These are phyloP conservation scores for Stegastes partitus DNA, from an alignment of 2,113 vertebrate genomes.

Conservation along the genomic window DNA sequence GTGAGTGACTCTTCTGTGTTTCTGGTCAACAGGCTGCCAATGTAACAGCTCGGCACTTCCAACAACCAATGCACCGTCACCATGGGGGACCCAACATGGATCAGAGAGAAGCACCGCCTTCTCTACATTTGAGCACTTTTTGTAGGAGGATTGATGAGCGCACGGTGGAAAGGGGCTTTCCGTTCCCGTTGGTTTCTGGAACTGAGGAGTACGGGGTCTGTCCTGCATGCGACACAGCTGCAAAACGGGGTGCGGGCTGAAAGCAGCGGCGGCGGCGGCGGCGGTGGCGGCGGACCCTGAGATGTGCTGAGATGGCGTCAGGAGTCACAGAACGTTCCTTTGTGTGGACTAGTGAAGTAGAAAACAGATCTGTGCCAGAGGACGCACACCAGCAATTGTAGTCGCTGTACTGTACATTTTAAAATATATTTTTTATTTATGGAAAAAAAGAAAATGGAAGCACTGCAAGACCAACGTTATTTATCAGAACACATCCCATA, in stretches of 20 bases:
- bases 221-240: background rate
- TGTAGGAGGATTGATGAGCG: slow-evolving; percentile 30
- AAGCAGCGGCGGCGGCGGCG: background rate
- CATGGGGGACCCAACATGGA: slow-evolving; percentile 60
- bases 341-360: slow-evolving; percentile 64
- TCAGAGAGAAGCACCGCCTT: slow-evolving; percentile 44
- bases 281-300: background rate
- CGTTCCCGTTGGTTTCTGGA: slow-evolving; percentile 14
- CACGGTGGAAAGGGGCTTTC: slow-evolving; percentile 27
- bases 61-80: slow-evolving; percentile 60
- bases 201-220: slow-evolving; percentile 9
- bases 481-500: slow-evolving; percentile 80
- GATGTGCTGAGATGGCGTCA: slow-evolving; percentile 20
- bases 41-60: slow-evolving; percentile 65
- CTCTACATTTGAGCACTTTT: slow-evolving; percentile 77
- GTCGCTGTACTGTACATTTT: slow-evolving; percentile 77
- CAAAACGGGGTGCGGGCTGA: background rate
- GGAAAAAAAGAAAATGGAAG: slow-evolving; percentile 73
- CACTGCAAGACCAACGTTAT: slow-evolving; percentile 84
- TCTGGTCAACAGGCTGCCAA: slow-evolving; percentile 69
- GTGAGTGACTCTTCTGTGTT: background rate
- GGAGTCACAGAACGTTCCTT: slow-evolving; percentile 44
- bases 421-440: slow-evolving; percentile 83
- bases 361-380: slow-evolving; percentile 56
- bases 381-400: slow-evolving; percentile 55